phyloP scores from a whole-genome alignment of 2,797 vertebrate genomes.

The Rhinatrema bivittatum region DNA sequence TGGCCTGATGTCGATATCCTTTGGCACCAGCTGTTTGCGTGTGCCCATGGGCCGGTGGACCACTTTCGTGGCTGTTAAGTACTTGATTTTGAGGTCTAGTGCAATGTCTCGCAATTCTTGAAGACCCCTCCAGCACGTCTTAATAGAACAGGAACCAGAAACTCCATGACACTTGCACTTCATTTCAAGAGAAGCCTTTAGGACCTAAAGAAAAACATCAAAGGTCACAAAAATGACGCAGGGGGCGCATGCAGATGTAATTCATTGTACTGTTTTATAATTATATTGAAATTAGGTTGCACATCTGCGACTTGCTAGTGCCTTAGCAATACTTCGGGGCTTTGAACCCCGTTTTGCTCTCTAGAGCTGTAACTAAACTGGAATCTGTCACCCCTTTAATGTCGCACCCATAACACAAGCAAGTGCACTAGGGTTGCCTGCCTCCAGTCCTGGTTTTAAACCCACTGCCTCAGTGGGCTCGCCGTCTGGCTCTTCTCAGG shows the following conservation, averaged over 20 bases:
- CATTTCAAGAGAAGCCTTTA: conserved; percentile 85
- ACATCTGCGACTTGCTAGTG: too few species aligned
- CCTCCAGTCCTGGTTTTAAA: too few species aligned
- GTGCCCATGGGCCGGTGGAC: conserved; percentile 90
- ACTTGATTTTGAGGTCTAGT: conserved; percentile 89
- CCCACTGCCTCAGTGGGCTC: too few species aligned
- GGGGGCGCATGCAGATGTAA: too few species aligned
- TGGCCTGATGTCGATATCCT: conserved; percentile 92
- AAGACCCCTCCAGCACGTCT: conserved; percentile 95
- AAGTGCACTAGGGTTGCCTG: too few species aligned
- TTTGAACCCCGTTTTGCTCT: background rate
- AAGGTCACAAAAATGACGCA: conserved; percentile 12
- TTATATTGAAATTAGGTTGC: too few species aligned
- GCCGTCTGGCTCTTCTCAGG: too few species aligned
- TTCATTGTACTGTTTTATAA: too few species aligned
- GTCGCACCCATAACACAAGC: too few species aligned
- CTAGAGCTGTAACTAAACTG: background rate
- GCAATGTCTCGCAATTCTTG: conserved; percentile 88
- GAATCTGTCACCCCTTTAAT: too few species aligned
- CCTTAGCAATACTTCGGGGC: too few species aligned
- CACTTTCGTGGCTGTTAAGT: conserved; percentile 93
- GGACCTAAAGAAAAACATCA: conserved; percentile 64
- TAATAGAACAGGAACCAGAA: conserved; percentile 95
- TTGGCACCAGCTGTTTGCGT: conserved; percentile 93
- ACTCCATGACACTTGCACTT: conserved; percentile 98